Base-by-base conservation (phyloP, 1,140 invertebrate genomes). In the Cydia fagiglandana region DNA sequence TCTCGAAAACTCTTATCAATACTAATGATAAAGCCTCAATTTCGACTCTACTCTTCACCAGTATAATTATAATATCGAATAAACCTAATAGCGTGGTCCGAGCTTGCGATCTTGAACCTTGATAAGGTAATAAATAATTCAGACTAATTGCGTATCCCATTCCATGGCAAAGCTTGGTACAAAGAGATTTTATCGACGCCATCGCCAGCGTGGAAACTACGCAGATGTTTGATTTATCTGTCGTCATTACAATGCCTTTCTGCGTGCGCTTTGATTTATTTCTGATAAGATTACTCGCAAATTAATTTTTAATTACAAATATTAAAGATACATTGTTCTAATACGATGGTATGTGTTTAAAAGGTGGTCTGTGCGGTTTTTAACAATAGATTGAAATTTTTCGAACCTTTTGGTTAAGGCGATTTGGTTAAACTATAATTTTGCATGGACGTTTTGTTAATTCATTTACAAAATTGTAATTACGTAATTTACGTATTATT, bases 41-140 rank as follows among this genome's bases (percentile, higher is more conserved):
- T 61, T 61, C 17, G 56, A 61, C 17, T 24, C 20, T 61, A 20
- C 6, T 61, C 17, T 12, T 24, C 6, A 61, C 6, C 56, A n/a
- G 17, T 61, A 24, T 61, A 61, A 61, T 61, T 61, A 61, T 61
- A 61, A 61, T 61, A 61, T 61, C 56, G 20, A 61, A 24, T 61
- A 70, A 70, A 70, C n/a, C 28, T n/a, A 66, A 70, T 70, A 17
- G 30, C 34, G n/a, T 45, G 17, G 56, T 61, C 20, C 56, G 56
- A 61, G 56, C 20, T 24, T 61, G 17, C 20, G 56, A 61, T 61
- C 56, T 24, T 24, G 56, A 24, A 61, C 17, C 20, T 61, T 61
- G 56, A 61, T 61, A 61, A 41, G 66, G 34, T 38, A 70, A 70
- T 70, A 70, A 70, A 70, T 70, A 70, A n/a, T 70, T 41, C 66